Conservation (phyloP, 92 coral and sea anemone species). For the Bergia sp. region DNA sequence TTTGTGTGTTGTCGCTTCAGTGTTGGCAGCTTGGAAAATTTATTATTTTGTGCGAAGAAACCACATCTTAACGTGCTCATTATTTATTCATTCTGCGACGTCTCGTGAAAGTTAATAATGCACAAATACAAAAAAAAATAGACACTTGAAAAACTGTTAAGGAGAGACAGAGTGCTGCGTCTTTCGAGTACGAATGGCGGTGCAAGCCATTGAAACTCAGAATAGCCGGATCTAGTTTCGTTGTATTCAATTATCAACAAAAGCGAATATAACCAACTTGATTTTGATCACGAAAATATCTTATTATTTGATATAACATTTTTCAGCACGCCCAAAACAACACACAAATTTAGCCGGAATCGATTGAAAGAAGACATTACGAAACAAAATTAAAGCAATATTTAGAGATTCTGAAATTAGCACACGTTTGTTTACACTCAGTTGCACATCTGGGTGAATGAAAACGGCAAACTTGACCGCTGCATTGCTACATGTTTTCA, state of each 20-base stretch:
- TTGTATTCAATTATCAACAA: neutral
- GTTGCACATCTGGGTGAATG: slow-evolving; percentile 6
- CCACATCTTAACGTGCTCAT: neutral
- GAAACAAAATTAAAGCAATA: neutral
- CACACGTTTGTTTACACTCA: neutral
- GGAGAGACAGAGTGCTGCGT: neutral
- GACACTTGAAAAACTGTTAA: slow-evolving; percentile 29
- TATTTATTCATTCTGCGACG: slow-evolving; percentile 28
- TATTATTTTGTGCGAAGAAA: slow-evolving; percentile 7
- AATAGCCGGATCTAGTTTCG: neutral
- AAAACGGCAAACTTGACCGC: slow-evolving; percentile 6
- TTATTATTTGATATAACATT: too few relatives aligned
- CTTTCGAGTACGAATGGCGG: neutral
- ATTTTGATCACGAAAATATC: slow-evolving; percentile 10
- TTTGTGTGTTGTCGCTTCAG: slow-evolving; percentile 3
- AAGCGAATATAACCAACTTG: neutral
- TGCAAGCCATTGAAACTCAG: neutral
- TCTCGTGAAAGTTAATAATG: neutral
- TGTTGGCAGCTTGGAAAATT: neutral
- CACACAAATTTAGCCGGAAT: neutral
- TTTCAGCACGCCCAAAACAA: neutral
- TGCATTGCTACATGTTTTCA: neutral
- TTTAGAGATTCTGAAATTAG: neutral
- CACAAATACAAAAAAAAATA: neutral
- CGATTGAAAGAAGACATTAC: neutral